Conservation (phyloP, 2,888 invertebrate genomes). For the Ectemnius lituratus region DNA sequence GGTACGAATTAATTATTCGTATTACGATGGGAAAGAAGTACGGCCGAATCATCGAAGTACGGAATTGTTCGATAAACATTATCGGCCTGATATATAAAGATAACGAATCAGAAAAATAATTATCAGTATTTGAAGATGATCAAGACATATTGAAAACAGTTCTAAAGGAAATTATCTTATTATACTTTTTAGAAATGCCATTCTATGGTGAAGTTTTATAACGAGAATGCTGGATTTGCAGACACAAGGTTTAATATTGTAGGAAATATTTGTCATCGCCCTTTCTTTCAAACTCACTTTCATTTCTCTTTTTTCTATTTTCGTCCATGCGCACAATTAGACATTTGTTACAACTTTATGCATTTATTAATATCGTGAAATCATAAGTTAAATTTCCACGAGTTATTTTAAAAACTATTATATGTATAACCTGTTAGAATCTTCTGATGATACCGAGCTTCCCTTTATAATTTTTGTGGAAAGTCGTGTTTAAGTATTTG, state of each 20-base stretch:
- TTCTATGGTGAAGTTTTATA: slow-evolving; percentile 24
- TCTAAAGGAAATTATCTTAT: slow-evolving; percentile 8
- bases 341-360: slow-evolving; percentile 6
- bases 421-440: slow-evolving; percentile 4
- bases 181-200: neutral
- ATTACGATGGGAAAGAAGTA: slow-evolving; percentile 2
- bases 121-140: slow-evolving; percentile 21
- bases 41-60: slow-evolving; percentile 1
- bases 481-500: slow-evolving; percentile 17
- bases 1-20: slow-evolving; percentile 1
- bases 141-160: slow-evolving; percentile 5
- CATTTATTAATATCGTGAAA: slow-evolving; percentile 19
- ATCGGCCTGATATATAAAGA: slow-evolving; percentile 9
- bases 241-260: slow-evolving; percentile 12
- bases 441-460: neutral
- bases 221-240: slow-evolving; percentile 40
- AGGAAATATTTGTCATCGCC: slow-evolving; percentile 21
- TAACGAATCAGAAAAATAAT: slow-evolving; percentile 18
- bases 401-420: slow-evolving; percentile 13
- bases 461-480: slow-evolving; percentile 15
- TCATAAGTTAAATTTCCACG: neutral
- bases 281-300: slow-evolving; percentile 11
- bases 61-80: slow-evolving; percentile 8
- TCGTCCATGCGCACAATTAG: neutral
- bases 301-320: neutral